A percentile compares a stretch with the other conserved stretches of the same genome.
Evolutionary conservation across 2,797 vertebrate genomes (phyloP).

Genomic region (Danio tinwini): DNA sequence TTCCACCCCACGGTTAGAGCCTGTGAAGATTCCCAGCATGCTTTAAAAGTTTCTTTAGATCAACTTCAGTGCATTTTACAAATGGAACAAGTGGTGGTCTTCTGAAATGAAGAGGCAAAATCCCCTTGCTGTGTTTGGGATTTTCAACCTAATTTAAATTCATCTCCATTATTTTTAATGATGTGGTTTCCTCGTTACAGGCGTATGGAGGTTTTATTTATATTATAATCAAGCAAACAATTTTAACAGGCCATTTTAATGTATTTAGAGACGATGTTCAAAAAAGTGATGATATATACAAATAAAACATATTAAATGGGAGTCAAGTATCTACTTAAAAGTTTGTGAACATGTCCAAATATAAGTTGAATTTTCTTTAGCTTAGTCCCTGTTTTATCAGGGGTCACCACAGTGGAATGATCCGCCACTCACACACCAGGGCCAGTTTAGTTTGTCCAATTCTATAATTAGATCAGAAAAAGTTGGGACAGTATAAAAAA

Average conservation of each 20-base stretch:
- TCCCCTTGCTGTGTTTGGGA: neutral
- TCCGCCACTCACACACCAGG: no score
- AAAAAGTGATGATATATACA: no score
- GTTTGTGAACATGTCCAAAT: no score
- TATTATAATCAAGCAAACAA: neutral
- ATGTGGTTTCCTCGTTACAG: neutral
- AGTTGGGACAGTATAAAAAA: no score
- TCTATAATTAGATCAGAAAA: no score
- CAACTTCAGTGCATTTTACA: neutral
- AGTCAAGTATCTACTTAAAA: no score
- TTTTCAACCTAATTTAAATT: neutral
- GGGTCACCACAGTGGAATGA: no score
- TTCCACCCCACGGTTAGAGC: conserved; percentile 3
- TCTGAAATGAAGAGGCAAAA: neutral
- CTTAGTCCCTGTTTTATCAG: no score
- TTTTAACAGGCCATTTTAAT: neutral
- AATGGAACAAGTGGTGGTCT: conserved; percentile 2
- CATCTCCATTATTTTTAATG: neutral
- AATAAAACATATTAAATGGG: no score
- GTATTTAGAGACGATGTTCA: neutral
- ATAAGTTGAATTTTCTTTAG: no score
- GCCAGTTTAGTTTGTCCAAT: no score
- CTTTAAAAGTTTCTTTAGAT: conserved; percentile 26
- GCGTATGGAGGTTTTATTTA: neutral
- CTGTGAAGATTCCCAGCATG: conserved; percentile 29